Evolutionary conservation across 2,888 invertebrate species (phyloP).

Genomic region (Geotrupes spiniger): DNA sequence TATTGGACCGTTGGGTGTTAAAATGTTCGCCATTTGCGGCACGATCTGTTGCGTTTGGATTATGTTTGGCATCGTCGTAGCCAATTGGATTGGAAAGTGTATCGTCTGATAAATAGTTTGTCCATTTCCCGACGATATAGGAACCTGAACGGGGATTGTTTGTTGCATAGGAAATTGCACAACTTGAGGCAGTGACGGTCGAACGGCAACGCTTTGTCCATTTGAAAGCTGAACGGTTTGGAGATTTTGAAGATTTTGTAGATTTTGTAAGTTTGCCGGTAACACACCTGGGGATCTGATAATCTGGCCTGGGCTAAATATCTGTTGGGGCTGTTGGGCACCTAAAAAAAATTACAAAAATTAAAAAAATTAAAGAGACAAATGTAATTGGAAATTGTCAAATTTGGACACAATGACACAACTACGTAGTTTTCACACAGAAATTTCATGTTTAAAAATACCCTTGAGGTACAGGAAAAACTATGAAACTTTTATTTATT

Average conservation of each 20-base stretch:
- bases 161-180: constrained; percentile 71
- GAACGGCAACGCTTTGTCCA: constrained; percentile 70
- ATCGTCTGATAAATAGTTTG: constrained; percentile 95
- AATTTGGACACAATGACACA: no score
- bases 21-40: constrained; percentile 80
- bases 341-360: constrained; percentile 29
- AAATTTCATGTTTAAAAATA: no score
- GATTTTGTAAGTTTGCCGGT: constrained; percentile 66
- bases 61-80: constrained; percentile 62
- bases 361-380: no score
- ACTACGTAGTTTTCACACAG: no score
- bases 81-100: constrained; percentile 86
- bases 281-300: constrained; percentile 69
- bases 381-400: no score
- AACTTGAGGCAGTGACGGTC: constrained; percentile 56
- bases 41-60: constrained; percentile 55
- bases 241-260: constrained; percentile 73
- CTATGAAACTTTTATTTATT: no score
- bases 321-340: constrained; percentile 55
- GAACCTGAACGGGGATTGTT: constrained; percentile 88
- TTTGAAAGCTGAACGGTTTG: constrained; percentile 66
- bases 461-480: no score
- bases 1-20: constrained; percentile 86
- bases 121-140: constrained; percentile 78
- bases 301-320: constrained; percentile 67